These are phyloP conservation scores for Ectemnius continuus DNA, from an alignment of 2,888 invertebrate genomes.

Conservation along the genomic window DNA sequence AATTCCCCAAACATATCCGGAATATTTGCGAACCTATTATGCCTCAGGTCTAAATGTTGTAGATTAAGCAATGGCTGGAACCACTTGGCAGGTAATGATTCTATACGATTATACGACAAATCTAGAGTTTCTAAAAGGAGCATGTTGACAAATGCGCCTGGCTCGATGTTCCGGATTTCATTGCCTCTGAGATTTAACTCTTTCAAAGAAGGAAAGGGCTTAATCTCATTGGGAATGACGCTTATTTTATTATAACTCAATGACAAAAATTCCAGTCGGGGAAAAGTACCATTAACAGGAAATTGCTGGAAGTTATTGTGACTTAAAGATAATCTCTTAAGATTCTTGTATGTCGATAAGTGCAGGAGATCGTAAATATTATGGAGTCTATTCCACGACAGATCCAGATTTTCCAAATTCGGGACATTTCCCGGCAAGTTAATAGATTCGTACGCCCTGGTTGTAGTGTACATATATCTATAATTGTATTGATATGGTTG, in stretches of 20 bases:
- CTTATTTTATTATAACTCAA: conserved; percentile 15
- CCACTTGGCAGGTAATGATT: conserved; percentile 16
- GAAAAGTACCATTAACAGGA: rapidly evolving
- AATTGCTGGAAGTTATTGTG: background rate
- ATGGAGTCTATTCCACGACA: background rate
- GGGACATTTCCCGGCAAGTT: background rate
- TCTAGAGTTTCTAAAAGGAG: conserved; percentile 49
- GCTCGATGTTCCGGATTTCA: conserved; percentile 55
- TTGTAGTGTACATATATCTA: no score
- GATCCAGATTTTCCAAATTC: background rate
- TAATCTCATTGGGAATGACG: rapidly evolving
- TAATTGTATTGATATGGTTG: no score
- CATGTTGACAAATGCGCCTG: conserved; percentile 41
- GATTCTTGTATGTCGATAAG: rapidly evolving
- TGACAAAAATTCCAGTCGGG: background rate
- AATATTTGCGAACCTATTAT: conserved; percentile 6
- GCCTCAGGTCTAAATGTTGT: background rate
- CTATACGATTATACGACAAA: conserved; percentile 56
- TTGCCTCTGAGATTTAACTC: conserved; percentile 63
- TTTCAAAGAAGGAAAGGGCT: conserved; percentile 29
- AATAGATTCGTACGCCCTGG: background rate
- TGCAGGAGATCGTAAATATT: rapidly evolving
- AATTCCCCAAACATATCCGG: background rate
- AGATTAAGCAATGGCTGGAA: background rate
- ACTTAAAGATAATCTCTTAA: conserved; percentile 9